Conservation (phyloP, 2,797 vertebrate genomes). For the Iguana delicatissima region DNA sequence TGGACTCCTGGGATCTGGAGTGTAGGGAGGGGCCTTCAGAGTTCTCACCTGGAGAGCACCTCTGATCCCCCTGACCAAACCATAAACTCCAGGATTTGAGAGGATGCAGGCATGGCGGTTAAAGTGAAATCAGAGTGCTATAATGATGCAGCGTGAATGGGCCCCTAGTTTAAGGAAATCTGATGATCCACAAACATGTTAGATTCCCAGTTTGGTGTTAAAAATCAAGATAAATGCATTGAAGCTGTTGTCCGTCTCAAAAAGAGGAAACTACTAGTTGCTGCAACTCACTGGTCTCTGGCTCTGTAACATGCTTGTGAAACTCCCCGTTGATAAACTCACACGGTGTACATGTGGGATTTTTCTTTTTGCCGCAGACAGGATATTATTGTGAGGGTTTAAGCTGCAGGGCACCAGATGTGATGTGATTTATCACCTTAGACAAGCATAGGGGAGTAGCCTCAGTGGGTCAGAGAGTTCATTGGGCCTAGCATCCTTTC, state of each 20-base stretch:
- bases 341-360: background rate
- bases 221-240: background rate
- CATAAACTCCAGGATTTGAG: too few relatives aligned
- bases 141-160: too few relatives aligned
- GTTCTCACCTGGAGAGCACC: too few relatives aligned
- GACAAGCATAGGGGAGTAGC: constrained; percentile 9
- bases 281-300: background rate
- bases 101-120: too few relatives aligned
- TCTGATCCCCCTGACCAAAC: too few relatives aligned
- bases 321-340: background rate
- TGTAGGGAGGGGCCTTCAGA: too few relatives aligned
- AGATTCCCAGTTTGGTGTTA: background rate
- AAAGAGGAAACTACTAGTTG: background rate
- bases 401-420: background rate
- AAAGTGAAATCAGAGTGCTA: too few relatives aligned
- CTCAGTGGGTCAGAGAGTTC: constrained; percentile 23
- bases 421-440: constrained; percentile 18
- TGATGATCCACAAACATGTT: background rate
- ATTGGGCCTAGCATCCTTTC: constrained; percentile 23
- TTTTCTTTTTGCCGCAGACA: background rate
- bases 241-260: background rate
- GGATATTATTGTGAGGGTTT: constrained; percentile 22
- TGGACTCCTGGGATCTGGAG: too few relatives aligned
- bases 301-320: background rate
- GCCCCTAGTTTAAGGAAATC: constrained; percentile 1